Conservation (phyloP, 2,888 invertebrate species). For the Tuta absoluta region DNA sequence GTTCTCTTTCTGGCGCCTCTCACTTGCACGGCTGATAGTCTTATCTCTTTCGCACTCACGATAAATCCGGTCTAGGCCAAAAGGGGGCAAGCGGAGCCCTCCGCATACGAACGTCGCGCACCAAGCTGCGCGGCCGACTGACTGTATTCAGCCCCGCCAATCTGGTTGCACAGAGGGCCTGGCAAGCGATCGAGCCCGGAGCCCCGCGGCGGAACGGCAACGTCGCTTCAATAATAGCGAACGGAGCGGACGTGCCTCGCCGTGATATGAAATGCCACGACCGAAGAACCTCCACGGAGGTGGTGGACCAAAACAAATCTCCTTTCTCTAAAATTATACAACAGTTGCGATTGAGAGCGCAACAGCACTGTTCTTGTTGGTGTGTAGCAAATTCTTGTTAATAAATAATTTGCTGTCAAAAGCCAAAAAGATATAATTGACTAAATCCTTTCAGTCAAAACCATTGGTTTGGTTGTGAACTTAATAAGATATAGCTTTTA, state of each 20-base stretch:
- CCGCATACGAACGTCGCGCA: slow-evolving; percentile 78
- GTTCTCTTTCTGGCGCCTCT: slow-evolving; percentile 52
- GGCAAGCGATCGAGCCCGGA: slow-evolving; percentile 60
- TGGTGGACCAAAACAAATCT: slow-evolving; percentile 79
- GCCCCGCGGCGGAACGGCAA: slow-evolving; percentile 65
- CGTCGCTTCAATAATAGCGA: slow-evolving; percentile 70
- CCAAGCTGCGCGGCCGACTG: slow-evolving; percentile 80
- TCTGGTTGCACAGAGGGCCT: slow-evolving; percentile 47
- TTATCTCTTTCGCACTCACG: slow-evolving; percentile 66
- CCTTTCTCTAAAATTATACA: slow-evolving; percentile 80
- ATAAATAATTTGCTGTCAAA: too few species aligned
- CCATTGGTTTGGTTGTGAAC: slow-evolving; percentile 33
- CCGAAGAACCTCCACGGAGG: slow-evolving; percentile 63
- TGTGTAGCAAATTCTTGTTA: slow-evolving; percentile 50
- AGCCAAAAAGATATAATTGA: too few species aligned
- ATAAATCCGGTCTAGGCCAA: slow-evolving; percentile 43
- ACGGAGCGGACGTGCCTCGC: slow-evolving; percentile 68
- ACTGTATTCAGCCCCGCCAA: slow-evolving; percentile 59
- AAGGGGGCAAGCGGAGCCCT: slow-evolving; percentile 65
- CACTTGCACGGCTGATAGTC: slow-evolving; percentile 47
- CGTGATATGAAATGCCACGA: slow-evolving; percentile 73
- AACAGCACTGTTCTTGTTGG: slow-evolving; percentile 47
- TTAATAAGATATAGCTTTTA: background rate
- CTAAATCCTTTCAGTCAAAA: too few species aligned
- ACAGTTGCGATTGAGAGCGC: slow-evolving; percentile 62